phyloP scores from a whole-genome alignment of 2,888 invertebrate genomes.

The Boloria selene region DNA sequence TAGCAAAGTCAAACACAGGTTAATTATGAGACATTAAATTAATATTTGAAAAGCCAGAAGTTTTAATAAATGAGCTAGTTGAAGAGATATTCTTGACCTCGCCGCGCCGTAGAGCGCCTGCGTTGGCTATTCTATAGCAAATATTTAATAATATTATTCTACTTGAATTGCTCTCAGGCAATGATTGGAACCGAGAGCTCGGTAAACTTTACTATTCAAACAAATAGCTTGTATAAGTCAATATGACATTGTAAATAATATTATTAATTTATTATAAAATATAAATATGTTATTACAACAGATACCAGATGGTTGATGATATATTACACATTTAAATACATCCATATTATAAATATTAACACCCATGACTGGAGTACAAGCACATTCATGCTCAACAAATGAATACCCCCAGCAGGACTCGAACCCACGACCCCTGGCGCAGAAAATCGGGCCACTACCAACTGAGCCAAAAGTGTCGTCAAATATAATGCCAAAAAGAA shows the following conservation, averaged over 20 bases:
- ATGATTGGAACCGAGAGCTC: constrained; percentile 15
- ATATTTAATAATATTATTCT: constrained; percentile 30
- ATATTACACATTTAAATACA: too few relatives aligned
- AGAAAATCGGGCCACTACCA: too few relatives aligned
- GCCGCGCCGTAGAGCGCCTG: constrained; percentile 18
- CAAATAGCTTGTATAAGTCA: background rate
- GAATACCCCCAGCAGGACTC: too few relatives aligned
- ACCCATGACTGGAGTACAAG: too few relatives aligned
- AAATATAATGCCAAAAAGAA: too few relatives aligned
- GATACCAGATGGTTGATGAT: too few relatives aligned
- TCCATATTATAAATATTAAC: too few relatives aligned
- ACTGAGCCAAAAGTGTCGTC: too few relatives aligned
- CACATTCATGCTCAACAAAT: too few relatives aligned
- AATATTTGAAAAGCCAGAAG: constrained; percentile 10
- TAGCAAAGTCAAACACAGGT: background rate
- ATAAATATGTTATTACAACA: too few relatives aligned
- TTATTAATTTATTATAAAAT: background rate
- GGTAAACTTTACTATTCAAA: constrained; percentile 9
- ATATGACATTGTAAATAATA: background rate
- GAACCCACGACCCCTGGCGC: too few relatives aligned
- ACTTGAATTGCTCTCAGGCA: constrained; percentile 12
- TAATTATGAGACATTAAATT: constrained; percentile 7
- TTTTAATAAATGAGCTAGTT: constrained; percentile 21
- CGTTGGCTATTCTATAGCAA: constrained; percentile 25
- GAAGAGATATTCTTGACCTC: constrained; percentile 25